Percentiles rank a stretch among this genome's conserved stretches.
These are phyloP conservation scores for Meloidogyne floridensis DNA, from an alignment of 1,140 invertebrate genomes.

Conservation along the genomic window DNA sequence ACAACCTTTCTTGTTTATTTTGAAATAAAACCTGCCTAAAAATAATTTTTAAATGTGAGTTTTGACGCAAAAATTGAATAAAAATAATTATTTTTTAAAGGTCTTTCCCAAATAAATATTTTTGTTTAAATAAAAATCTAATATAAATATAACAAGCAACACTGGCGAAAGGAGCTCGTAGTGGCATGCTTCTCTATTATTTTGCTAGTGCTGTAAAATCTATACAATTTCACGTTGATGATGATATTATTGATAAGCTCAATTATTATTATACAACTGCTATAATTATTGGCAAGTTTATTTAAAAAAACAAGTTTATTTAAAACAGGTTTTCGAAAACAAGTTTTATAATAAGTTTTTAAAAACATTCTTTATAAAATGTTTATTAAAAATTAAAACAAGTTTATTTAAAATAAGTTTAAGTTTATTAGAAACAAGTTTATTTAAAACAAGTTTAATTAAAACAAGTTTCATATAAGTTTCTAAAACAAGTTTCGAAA, in stretches of 20 bases:
- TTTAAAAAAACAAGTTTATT: background rate
- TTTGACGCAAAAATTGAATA: background rate
- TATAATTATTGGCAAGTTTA: conserved; percentile 61
- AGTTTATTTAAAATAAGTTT: background rate
- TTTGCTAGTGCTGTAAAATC: conserved; percentile 65
- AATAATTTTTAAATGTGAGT: background rate
- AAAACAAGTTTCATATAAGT: background rate
- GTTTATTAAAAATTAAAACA: background rate
- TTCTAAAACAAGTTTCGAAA: background rate
- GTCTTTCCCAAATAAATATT: background rate
- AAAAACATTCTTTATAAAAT: background rate
- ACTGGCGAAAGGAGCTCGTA: conserved; percentile 21
- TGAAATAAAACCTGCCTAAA: background rate
- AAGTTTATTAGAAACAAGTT: no score
- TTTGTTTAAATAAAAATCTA: background rate
- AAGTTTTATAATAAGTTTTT: background rate
- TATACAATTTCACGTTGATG: conserved; percentile 66
- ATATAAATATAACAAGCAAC: conserved; percentile 4
- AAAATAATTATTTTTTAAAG: background rate
- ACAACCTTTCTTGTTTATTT: background rate
- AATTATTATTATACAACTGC: conserved; percentile 66
- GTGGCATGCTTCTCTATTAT: conserved; percentile 37
- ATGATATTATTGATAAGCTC: conserved; percentile 66
- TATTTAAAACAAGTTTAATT: no score
- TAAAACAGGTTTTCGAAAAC: background rate